Percentiles rank a stretch among this genome's conserved stretches.
These are phyloP conservation scores for Dromaius novaehollandiae DNA, from an alignment of 2,113 vertebrate species.

Conservation along the genomic window DNA sequence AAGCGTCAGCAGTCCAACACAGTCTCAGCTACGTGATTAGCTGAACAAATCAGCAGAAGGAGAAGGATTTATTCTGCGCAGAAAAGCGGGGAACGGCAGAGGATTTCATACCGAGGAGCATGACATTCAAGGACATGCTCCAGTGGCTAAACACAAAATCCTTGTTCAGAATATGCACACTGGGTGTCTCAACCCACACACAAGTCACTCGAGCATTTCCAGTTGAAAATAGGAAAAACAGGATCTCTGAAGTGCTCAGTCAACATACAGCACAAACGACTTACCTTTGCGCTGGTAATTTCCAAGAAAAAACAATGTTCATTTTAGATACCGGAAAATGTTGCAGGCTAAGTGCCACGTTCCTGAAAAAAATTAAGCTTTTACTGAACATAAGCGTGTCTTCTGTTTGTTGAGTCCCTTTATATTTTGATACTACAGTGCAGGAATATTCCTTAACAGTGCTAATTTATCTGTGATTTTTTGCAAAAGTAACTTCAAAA, in stretches of 20 bases:
- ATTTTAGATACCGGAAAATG: not conserved
- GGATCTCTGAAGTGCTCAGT: not conserved
- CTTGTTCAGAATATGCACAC: rapidly evolving
- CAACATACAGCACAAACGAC: not conserved
- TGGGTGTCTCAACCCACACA: rapidly evolving
- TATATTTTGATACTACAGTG: rapidly evolving
- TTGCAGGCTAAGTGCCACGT: not conserved
- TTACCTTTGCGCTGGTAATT: rapidly evolving
- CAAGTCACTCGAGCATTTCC: not conserved
- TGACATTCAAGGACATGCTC: rapidly evolving
- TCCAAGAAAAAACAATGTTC: not conserved
- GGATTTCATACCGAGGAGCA: rapidly evolving
- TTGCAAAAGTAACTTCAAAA: not conserved
- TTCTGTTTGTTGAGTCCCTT: not conserved
- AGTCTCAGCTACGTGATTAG: rapidly evolving
- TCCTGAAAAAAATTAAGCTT: not conserved
- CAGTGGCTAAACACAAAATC: not conserved
- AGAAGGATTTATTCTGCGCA: not conserved
- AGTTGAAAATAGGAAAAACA: rapidly evolving
- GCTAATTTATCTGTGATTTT: not conserved
- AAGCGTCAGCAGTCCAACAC: rapidly evolving
- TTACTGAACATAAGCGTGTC: not conserved
- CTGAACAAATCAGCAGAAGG: rapidly evolving
- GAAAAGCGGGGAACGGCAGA: not conserved
- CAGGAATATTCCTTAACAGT: not conserved